Percentiles rank a stretch among this genome's conserved stretches.
Evolutionary conservation across 2,113 vertebrate species (phyloP).

Genomic region (Chlorodrepanis virens): DNA sequence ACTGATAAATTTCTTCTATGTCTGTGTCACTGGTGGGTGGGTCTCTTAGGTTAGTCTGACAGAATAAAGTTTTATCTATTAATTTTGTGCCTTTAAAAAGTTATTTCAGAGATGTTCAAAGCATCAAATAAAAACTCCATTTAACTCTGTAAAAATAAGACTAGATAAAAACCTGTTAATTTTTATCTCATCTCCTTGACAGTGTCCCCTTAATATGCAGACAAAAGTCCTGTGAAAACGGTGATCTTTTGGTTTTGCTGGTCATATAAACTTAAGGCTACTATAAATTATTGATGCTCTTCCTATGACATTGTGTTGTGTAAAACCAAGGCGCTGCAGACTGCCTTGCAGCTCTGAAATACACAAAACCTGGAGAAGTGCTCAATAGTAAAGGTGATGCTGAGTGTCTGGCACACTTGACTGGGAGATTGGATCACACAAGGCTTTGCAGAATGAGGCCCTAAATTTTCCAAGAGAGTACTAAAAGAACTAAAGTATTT

Average conservation of each 20-base stretch:
- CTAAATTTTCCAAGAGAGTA: background rate
- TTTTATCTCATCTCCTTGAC: constrained; percentile 38
- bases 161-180: background rate
- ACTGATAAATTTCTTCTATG: background rate
- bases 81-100: background rate
- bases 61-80: background rate
- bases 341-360: background rate
- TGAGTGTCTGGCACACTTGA: background rate
- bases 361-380: background rate
- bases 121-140: background rate
- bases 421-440: background rate
- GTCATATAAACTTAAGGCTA: background rate
- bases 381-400: background rate
- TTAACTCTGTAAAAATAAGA: background rate
- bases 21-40: background rate
- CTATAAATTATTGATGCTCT: background rate
- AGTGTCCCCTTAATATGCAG: constrained; percentile 56
- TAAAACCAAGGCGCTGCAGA: background rate
- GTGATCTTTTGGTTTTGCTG: background rate
- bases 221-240: background rate
- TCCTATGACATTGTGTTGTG: background rate
- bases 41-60: background rate
- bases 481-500: background rate
- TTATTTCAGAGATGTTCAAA: background rate
- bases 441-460: background rate